A percentile compares a stretch with the other conserved stretches of the same genome.
phyloP scores from a whole-genome alignment of 2,888 invertebrate genomes.

The Ferrisia virgata region DNA sequence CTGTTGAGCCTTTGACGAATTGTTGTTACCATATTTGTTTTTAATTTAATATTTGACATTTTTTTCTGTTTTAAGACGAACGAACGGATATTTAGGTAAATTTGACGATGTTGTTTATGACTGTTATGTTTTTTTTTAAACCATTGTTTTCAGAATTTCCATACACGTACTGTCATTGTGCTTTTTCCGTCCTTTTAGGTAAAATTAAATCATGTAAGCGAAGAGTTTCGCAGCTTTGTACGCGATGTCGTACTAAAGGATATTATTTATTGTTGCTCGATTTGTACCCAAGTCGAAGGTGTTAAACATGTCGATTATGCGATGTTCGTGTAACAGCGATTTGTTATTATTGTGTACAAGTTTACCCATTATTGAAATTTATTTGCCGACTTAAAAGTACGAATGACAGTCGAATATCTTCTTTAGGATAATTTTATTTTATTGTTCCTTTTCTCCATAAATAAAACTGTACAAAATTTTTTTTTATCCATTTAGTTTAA shows the following conservation, averaged over 20 bases:
- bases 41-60: not conserved
- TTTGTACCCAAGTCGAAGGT: not conserved
- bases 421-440: slow-evolving; percentile 37
- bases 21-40: slow-evolving; percentile 13
- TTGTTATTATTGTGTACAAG: not conserved
- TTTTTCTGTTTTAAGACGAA: not conserved
- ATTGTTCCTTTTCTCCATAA: slow-evolving; percentile 41
- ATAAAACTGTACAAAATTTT: slow-evolving; percentile 39
- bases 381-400: not conserved
- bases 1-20: not conserved
- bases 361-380: not conserved
- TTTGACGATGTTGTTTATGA: not conserved
- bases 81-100: slow-evolving; percentile 27
- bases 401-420: slow-evolving; percentile 2
- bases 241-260: too few relatives aligned
- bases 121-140: not conserved
- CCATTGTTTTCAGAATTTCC: not conserved
- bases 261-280: not conserved
- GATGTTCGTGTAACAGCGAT: too few relatives aligned
- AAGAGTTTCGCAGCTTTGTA: not conserved
- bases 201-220: not conserved
- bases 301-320: not conserved
- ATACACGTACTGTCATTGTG: slow-evolving; percentile 6
- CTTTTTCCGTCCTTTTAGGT: slow-evolving; percentile 13
- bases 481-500: slow-evolving; percentile 41